These are phyloP conservation scores for Strix aluco DNA, from an alignment of 2,113 vertebrate genomes.

Conservation along the genomic window DNA sequence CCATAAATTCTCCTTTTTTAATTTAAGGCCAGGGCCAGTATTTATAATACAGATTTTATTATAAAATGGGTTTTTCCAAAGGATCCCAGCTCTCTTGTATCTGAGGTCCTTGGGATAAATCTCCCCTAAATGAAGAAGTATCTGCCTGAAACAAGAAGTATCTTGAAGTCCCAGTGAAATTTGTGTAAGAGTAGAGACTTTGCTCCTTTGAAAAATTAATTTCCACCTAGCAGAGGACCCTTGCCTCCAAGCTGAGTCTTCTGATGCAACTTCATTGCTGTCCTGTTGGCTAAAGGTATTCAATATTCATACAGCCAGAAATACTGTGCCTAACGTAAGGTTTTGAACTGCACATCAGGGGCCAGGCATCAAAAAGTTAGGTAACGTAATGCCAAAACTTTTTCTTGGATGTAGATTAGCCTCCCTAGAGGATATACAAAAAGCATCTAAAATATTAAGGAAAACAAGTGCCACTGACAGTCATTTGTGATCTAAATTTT, in stretches of 20 bases:
- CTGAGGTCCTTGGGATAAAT: not conserved
- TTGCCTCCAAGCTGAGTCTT: not conserved
- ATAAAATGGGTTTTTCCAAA: not conserved
- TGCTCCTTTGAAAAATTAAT: constrained; percentile 8
- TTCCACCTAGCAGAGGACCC: not conserved
- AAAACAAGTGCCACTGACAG: not conserved
- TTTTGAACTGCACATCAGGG: not conserved
- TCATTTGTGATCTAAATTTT: not conserved
- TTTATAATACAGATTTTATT: not conserved
- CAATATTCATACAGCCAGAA: not conserved
- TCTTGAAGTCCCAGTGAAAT: not conserved
- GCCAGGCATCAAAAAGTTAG: not conserved
- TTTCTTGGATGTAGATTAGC: not conserved
- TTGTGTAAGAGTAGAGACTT: not conserved
- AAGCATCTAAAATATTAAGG: not conserved
- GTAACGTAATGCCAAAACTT: not conserved
- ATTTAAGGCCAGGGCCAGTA: not conserved
- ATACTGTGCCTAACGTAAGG: not conserved
- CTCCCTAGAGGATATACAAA: not conserved
- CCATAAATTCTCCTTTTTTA: not conserved
- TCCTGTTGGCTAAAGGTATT: not conserved
- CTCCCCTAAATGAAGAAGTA: not conserved
- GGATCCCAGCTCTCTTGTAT: not conserved
- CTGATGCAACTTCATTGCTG: not conserved
- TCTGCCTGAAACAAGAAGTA: not conserved